These are phyloP conservation scores for Galbula dea DNA, from an alignment of 2,113 vertebrate species.

Conservation along the genomic window DNA sequence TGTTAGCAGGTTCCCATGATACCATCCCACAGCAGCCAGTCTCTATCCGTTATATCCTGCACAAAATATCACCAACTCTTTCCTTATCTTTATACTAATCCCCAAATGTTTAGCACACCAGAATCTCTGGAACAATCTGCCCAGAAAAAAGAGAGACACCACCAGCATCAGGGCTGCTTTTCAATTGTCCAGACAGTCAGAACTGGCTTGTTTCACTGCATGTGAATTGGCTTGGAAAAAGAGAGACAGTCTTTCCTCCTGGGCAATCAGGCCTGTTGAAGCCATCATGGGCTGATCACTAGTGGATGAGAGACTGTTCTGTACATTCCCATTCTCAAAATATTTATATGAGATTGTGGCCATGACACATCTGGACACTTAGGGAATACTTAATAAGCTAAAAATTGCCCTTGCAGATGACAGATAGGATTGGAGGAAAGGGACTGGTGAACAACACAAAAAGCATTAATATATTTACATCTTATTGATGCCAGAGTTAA, in stretches of 20 bases:
- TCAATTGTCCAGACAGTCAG: not conserved
- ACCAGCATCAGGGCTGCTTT: not conserved
- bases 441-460: not conserved
- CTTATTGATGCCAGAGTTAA: not conserved
- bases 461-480: not conserved
- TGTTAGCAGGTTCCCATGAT: not conserved
- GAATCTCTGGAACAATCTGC: not conserved
- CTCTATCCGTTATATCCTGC: not conserved
- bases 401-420: not conserved
- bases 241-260: not conserved
- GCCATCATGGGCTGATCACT: not conserved
- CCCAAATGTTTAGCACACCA: not conserved
- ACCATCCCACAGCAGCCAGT: not conserved
- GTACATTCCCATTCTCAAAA: not conserved
- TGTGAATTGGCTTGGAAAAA: not conserved
- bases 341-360: not conserved
- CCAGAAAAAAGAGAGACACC: not conserved
- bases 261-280: not conserved
- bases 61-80: not conserved
- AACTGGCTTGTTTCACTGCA: accelerated
- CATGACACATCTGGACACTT: not conserved
- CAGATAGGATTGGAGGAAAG: not conserved
- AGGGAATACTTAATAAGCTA: not conserved
- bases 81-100: not conserved
- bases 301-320: not conserved